Base-by-base conservation (phyloP, 2,888 invertebrate genomes). In the Papilio gigon region DNA sequence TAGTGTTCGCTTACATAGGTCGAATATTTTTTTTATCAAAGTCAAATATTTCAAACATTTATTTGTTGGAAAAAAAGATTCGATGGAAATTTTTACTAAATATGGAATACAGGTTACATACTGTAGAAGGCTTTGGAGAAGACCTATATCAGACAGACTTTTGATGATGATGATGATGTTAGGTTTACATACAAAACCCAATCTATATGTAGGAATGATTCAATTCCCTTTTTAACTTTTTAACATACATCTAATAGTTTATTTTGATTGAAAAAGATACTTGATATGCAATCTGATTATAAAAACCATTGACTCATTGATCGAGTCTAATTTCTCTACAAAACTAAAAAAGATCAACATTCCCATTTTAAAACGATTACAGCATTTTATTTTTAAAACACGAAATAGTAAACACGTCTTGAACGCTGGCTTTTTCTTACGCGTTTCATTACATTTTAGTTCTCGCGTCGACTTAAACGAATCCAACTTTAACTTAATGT, bases 361-460 rank as follows among this genome's bases (percentile, higher is more conserved):
- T 22, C 1, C 22, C 22, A n/a, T 47, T 14, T 27, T 17, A n/a
- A 30, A 30, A 53, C 53, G 0, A 53, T 53, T 53, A 53, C 27
- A n/a, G 9, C 30, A 12, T 40, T 56, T 20, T 58, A 30, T 59
- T 35, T 22, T 53, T 20, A 20, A 40, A 50, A 27, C 5, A 67
- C 37, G 40, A 67, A 53, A 20, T 58, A 44, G 67, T 50, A 53
- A 42, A 37, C 61, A 61, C 14, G 30, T 20, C 37, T 11, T 22
- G 33, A 50, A 40, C 9, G 58, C 33, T 42, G 1, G 20, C 56
- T 53, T 50, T 64, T 64, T 60, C 20, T 35, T 64, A 59, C 59
- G 20, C 35, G 25, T 56, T 63, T 64, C 64, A 53, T 68, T 65
- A 68, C 64, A 68, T 68, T 65, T 37, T 40, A 50, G 40, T 64